Evolutionary conservation across 2,888 invertebrate genomes (phyloP), one percentile per base, ranked within the genome.

Genomic region (Caenorhabditis afra): DNA sequence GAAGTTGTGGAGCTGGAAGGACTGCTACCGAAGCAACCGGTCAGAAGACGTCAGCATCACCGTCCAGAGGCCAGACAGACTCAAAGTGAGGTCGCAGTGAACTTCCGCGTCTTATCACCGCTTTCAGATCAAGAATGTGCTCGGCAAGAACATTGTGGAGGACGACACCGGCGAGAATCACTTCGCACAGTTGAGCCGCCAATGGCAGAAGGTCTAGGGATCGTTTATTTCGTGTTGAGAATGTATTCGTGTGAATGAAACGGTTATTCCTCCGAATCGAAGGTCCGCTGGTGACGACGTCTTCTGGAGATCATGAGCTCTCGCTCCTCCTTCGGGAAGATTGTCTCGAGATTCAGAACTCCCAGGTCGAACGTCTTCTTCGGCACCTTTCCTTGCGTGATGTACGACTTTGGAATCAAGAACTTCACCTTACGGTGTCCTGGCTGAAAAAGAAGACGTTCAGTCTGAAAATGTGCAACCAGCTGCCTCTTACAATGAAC

Each of bases 261-360:
- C 50, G 12, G 23, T 20, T 35, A 47, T 37, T 61, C 45, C 1
- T 66, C 66, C 20, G 59, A 61, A 5, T 44, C 47, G 44, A 12
- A 18, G 12, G 22, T 20, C 7, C 29, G 11, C 35, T 29, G 44
- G 11, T 79, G 70, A 64, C 81, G 76, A 41, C 81, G 66, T 67
- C 41, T 80, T 58, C 81, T 65, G 44, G 83, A 77, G 37, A 84
- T 64, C 11, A 84, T 76, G 22, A 84, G 66, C 57, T 84, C 84
- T 52, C 84, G 58, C 53, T 81, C 82, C 57, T 84, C 84, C 70
- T 82, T 76, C 35, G 76, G 76, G 82, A 84, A 84, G 45, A 82
- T 78, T 3, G 85, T 83, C 65, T 87, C 86, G 3, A 87, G 79
- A 50, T 87, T 87, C 37, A 85, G 59, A 8, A 84, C 76, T 71